These are phyloP conservation scores for Drosophila setosimentum DNA, from an alignment of 2,888 invertebrate species.

Conservation along the genomic window DNA sequence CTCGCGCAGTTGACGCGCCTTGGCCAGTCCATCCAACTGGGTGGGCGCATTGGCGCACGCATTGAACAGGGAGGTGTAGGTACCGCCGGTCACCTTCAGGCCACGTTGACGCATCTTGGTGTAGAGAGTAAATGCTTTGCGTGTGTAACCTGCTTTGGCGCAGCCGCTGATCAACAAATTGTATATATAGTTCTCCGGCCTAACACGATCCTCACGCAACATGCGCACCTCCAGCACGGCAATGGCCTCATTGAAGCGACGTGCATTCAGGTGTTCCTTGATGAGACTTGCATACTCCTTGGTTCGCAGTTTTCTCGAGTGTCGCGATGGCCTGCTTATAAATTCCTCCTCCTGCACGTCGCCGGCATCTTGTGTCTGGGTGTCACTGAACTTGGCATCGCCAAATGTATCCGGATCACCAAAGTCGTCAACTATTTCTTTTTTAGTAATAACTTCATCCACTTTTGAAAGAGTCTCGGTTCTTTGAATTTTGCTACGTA, in stretches of 20 bases:
- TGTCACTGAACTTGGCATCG: slow-evolving; percentile 35
- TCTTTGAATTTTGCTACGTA: slow-evolving; percentile 6
- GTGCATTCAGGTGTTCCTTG: slow-evolving; percentile 88
- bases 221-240: slow-evolving; percentile 91
- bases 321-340: slow-evolving; percentile 86
- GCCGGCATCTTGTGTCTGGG: slow-evolving; percentile 84
- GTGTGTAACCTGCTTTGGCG: slow-evolving; percentile 93
- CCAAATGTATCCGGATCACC: slow-evolving; percentile 80
- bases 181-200: slow-evolving; percentile 92
- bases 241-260: slow-evolving; percentile 91
- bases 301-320: slow-evolving; percentile 86
- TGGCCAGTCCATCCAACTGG: slow-evolving; percentile 88
- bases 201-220: slow-evolving; percentile 91
- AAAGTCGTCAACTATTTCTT: slow-evolving; percentile 20
- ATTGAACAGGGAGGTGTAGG: slow-evolving; percentile 94
- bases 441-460: slow-evolving; percentile 1
- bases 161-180: slow-evolving; percentile 93
- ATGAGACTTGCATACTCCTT: slow-evolving; percentile 90
- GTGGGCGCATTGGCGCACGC: slow-evolving; percentile 93
- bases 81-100: slow-evolving; percentile 89
- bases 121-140: slow-evolving; percentile 93
- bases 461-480: not conserved
- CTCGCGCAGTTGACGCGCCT: slow-evolving; percentile 89
- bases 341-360: slow-evolving; percentile 88
- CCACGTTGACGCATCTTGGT: slow-evolving; percentile 93